Evolutionary conservation across 2,888 invertebrate genomes (phyloP).

Genomic region (Lasioglossum marginatum): DNA sequence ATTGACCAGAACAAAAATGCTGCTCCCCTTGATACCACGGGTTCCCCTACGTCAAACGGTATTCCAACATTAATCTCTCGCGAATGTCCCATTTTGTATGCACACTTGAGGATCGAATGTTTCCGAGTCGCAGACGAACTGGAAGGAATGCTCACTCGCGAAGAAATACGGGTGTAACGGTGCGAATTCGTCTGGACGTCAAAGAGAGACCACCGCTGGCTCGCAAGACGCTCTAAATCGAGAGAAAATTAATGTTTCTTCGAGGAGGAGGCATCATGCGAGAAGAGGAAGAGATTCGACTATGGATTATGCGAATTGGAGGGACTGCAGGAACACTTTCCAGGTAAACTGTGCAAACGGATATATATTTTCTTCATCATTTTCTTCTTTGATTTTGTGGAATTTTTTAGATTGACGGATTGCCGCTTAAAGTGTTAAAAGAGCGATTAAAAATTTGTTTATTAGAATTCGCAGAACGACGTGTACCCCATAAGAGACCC

Average conservation of each 20-base stretch:
- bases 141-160: conserved; percentile 22
- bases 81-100: background rate
- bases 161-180: conserved; percentile 27
- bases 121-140: conserved; percentile 38
- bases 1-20: conserved; percentile 52
- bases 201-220: background rate
- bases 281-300: conserved; percentile 20
- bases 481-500: conserved; percentile 30
- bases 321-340: background rate
- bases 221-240: conserved; percentile 2
- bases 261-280: conserved; percentile 4
- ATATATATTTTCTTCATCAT: background rate
- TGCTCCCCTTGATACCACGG: conserved; percentile 22
- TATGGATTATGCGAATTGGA: conserved; percentile 3
- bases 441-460: background rate
- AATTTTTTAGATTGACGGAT: no score
- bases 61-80: background rate
- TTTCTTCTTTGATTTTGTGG: no score
- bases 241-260: conserved; percentile 9
- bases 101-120: background rate
- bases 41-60: conserved; percentile 30
- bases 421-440: no score
- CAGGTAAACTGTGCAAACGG: conserved; percentile 13
- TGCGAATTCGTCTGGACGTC: background rate
- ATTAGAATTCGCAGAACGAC: conserved; percentile 19